Percentiles rank a stretch among this genome's conserved stretches.
phyloP scores from a whole-genome alignment of 2,888 invertebrate species.

The Mythimna vitellina region DNA sequence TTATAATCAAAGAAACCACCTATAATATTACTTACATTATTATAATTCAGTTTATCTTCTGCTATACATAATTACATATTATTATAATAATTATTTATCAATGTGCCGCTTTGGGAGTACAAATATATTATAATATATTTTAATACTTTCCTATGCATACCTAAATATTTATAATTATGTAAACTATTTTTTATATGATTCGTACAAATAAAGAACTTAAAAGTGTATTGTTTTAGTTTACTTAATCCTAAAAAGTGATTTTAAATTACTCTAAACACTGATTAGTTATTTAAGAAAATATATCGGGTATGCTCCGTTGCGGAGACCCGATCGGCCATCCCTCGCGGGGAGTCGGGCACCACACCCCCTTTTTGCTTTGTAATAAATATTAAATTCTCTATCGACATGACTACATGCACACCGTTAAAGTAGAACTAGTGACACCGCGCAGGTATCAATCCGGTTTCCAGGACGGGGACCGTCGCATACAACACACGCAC shows the following conservation, averaged over 20 bases:
- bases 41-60: not conserved
- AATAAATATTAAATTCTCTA: no score
- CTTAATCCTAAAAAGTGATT: conserved; percentile 3
- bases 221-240: conserved; percentile 55
- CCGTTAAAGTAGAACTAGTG: no score
- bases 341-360: no score
- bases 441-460: no score
- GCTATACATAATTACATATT: not conserved
- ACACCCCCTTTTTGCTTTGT: no score
- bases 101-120: conserved; percentile 30
- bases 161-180: conserved; percentile 31
- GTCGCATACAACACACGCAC: no score
- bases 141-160: conserved; percentile 24
- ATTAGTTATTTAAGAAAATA: not conserved
- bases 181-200: conserved; percentile 70
- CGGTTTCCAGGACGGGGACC: no score
- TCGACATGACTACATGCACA: no score
- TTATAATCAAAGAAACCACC: conserved; percentile 22
- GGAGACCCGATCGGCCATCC: no score
- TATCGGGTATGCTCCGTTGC: no score
- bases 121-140: conserved; percentile 43
- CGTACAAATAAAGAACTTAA: conserved; percentile 89
- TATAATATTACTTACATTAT: conserved; percentile 1
- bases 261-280: not conserved
- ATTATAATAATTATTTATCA: conserved; percentile 18